These are phyloP conservation scores for Muntiacus reevesi DNA, from an alignment of 2,113 vertebrate genomes.

Conservation along the genomic window DNA sequence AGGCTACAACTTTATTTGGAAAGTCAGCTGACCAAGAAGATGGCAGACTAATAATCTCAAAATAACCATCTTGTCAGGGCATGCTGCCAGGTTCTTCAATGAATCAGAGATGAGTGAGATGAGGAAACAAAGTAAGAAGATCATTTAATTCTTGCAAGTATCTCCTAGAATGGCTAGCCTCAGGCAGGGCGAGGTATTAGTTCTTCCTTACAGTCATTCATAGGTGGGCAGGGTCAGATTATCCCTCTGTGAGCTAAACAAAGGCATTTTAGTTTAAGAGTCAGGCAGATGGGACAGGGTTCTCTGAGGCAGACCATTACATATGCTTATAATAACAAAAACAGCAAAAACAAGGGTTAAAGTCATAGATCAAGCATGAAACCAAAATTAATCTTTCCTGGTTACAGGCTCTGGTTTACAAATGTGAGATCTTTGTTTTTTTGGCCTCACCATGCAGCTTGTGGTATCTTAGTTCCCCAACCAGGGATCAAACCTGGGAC, in stretches of 20 bases:
- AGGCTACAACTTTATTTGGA: neutral
- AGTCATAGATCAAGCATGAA: neutral
- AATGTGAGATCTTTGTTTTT: neutral
- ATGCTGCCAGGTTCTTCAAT: neutral
- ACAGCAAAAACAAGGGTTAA: neutral
- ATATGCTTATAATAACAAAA: neutral
- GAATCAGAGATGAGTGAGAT: neutral
- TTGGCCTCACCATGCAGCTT: neutral
- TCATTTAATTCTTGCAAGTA: neutral
- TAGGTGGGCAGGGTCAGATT: neutral
- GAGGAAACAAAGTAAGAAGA: neutral
- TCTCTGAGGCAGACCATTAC: neutral
- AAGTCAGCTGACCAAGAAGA: neutral
- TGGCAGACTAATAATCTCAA: neutral
- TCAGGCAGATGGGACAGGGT: neutral
- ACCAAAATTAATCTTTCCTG: neutral
- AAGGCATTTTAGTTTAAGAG: neutral
- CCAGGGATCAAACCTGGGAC: neutral
- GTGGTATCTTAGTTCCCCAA: neutral
- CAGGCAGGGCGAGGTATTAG: neutral
- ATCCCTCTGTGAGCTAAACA: neutral
- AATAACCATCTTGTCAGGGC: neutral
- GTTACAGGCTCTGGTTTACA: neutral
- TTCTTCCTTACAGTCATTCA: neutral
- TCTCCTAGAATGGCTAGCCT: neutral